A percentile compares a stretch with the other conserved stretches of the same genome.
phyloP scores from a whole-genome alignment of 2,113 vertebrate genomes.

The Hystrix cristata region DNA sequence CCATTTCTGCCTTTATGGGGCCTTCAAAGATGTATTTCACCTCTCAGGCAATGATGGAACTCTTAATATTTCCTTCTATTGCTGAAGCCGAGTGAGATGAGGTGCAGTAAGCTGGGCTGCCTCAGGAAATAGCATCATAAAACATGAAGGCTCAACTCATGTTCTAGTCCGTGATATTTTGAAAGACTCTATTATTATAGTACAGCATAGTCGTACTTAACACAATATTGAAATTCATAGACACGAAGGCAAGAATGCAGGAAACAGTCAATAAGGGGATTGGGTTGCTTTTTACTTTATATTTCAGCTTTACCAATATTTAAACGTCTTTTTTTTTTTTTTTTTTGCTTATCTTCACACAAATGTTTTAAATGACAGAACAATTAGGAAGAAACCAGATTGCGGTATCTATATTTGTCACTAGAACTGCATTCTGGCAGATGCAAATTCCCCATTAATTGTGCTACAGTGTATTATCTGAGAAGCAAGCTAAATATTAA shows the following conservation, averaged over 20 bases:
- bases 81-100: constrained; percentile 60
- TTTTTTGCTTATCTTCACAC: constrained; percentile 65
- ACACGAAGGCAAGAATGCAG: constrained; percentile 54
- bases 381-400: constrained; percentile 84
- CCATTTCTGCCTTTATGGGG: constrained; percentile 56
- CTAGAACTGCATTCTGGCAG: constrained; percentile 78
- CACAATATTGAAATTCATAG: constrained; percentile 70
- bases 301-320: constrained; percentile 25
- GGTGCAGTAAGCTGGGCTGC: constrained; percentile 51
- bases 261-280: constrained; percentile 42
- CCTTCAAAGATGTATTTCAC: constrained; percentile 71
- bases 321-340: constrained; percentile 61
- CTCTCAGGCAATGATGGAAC: constrained; percentile 63
- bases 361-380: constrained; percentile 78
- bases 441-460: constrained; percentile 79
- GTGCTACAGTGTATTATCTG: constrained; percentile 67
- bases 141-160: constrained; percentile 44
- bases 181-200: constrained; percentile 70
- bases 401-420: constrained; percentile 83
- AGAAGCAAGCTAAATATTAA: constrained; percentile 84
- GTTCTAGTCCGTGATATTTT: constrained; percentile 58
- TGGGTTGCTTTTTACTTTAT: constrained; percentile 41
- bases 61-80: constrained; percentile 75
- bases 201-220: constrained; percentile 62
- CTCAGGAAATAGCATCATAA: constrained; percentile 50